Evolutionary conservation across 2,888 invertebrate species (phyloP), one percentile per base, ranked within the genome.

Genomic region (Uropetala carovei): DNA sequence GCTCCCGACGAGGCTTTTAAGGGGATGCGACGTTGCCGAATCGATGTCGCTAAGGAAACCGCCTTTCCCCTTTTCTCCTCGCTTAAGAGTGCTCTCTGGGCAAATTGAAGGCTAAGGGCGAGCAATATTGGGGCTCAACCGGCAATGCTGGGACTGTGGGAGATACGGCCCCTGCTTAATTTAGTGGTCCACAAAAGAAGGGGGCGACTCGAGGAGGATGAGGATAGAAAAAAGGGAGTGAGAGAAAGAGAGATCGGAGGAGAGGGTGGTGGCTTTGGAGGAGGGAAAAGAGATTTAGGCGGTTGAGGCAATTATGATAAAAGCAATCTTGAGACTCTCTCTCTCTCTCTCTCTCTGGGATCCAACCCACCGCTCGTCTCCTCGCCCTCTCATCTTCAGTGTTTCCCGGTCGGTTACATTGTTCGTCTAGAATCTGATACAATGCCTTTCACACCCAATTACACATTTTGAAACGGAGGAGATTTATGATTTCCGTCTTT

Each of bases 381-480:
- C 27, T 14, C 86, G n/a, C 30, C 59, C 86, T 64, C 83, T 56
- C 56, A 83, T 83, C 83, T 57, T 83, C 83, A 83, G 83, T n/a
- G 83, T 57, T 83, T 83, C 83, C 60, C 43, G 60, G 60, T 89
- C 18, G 64, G 64, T n/a, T 89, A 18, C 59, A 89, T 89, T 89
- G 89, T 89, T 64, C 89, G 43, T 64, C 89, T 64, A 64, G 89
- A 89, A 89, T 89, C 64, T 64, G 89, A 89, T 89, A 86, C 86
- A 86, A 89, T 64, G 89, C 89, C 89, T 89, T 89, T 89, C 89
- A 89, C 89, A 89, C 89, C 89, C 89, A 89, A 89, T 89, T 89
- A 89, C 89, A 89, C 89, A 89, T 89, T 75, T 89, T 89, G 89
- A 89, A 89, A 89, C 56, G 89, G 89, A 56, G 64, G 89, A 89